Evolutionary conservation across 2,888 invertebrate genomes (phyloP), one percentile per base, ranked within the genome.

Genomic region (Drosophila eohydei): DNA sequence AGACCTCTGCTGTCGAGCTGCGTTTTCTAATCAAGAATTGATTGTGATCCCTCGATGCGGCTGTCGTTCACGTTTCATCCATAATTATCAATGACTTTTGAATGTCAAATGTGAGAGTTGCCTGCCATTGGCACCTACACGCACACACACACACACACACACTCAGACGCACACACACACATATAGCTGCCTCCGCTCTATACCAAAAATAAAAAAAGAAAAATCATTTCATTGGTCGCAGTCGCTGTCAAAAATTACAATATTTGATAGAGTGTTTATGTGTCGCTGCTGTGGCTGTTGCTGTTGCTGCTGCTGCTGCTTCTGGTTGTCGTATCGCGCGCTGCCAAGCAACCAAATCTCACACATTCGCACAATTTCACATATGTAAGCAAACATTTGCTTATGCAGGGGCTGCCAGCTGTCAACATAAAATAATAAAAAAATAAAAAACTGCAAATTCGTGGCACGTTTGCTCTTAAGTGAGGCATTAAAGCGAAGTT

Each of bases 11-110:
- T 67, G 82, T 75, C 61, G 80, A 38, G 81, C 79, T 78, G 73
- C 90, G 87, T 88, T 90, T 86, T 90, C 90, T 86, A 86, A 86
- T 86, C 86, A 86, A 90, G 86, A 88, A 86, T 90, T 90, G 86
- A 86, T 86, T 90, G 90, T 86, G 86, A 86, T 86, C 86, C 89
- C 86, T 90, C 83, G 86, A 86, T 83, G 89, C 90, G 90, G 87
- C 90, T 86, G 86, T 86, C 86, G 89, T 86, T 90, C 90, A 86
- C 89, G 86, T 86, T 88, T 87, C 81, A 81, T 73, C 81, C 86
- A 86, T 86, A 86, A 86, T 86, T 86, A 86, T 86, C 86, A 86
- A 86, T 86, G 86, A 90, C 86, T 86, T 86, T 86, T 86, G 86
- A 86, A 86, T 86, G 86, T 90, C 86, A 88, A 86, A 86, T 86